These are phyloP conservation scores for Crotalus helleri DNA, from an alignment of 2,113 vertebrate genomes.

Conservation along the genomic window DNA sequence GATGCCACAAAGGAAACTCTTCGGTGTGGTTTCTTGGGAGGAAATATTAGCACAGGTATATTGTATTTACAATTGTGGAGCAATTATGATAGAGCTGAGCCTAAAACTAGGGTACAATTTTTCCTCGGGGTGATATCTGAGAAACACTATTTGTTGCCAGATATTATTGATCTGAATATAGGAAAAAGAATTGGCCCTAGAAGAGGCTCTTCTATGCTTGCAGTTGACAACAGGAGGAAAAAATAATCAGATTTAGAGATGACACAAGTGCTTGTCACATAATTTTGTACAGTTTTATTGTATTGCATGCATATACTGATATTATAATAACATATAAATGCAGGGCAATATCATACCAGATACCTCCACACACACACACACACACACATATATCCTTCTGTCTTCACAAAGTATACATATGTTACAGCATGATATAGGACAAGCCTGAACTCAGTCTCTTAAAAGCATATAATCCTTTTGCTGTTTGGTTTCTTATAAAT, in stretches of 20 bases:
- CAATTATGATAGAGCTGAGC: background rate
- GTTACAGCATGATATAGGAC: too few relatives aligned
- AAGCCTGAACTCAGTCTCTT: background rate
- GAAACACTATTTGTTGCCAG: background rate
- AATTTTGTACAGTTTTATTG: background rate
- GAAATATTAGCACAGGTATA: constrained; percentile 75
- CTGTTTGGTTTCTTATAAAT: background rate
- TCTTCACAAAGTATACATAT: background rate
- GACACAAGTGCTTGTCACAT: background rate
- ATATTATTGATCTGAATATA: background rate
- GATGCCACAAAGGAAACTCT: constrained; percentile 75
- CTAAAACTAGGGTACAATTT: background rate
- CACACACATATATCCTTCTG: too few relatives aligned
- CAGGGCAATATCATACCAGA: background rate
- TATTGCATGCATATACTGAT: background rate
- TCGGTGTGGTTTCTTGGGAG: constrained; percentile 70
- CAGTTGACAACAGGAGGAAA: background rate
- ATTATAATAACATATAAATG: background rate
- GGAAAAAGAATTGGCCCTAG: background rate
- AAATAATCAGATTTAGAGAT: background rate
- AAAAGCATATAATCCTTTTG: background rate
- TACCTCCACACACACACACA: background rate
- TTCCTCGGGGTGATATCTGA: background rate
- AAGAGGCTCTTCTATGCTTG: background rate
- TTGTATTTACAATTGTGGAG: background rate